These are phyloP conservation scores for Pandemis cinnamomeana DNA, from an alignment of 2,888 invertebrate genomes.

Conservation along the genomic window DNA sequence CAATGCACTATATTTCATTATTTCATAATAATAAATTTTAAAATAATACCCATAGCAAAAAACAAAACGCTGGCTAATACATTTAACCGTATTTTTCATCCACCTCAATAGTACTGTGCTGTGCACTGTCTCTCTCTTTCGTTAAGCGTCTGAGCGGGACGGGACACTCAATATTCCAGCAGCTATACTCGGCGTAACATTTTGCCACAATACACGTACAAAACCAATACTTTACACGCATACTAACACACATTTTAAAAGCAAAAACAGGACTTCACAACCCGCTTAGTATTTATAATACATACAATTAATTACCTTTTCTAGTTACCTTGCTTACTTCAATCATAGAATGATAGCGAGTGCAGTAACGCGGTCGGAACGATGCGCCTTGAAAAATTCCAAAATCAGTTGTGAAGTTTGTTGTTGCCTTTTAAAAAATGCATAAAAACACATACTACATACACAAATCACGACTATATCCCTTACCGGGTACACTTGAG, in stretches of 20 bases:
- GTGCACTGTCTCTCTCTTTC: too few species aligned
- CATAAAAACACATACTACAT: too few species aligned
- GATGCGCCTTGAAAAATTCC: neutral
- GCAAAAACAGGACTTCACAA: slow-evolving; percentile 13
- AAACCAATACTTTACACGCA: neutral
- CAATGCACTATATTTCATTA: too few species aligned
- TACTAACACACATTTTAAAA: neutral
- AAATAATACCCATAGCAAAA: too few species aligned
- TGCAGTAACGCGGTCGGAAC: neutral
- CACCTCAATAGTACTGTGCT: too few species aligned
- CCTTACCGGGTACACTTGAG: too few species aligned
- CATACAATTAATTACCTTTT: neutral
- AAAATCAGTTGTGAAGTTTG: neutral
- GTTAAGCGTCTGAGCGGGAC: neutral
- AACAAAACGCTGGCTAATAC: too few species aligned
- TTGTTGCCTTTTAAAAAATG: neutral
- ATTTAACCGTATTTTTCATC: too few species aligned
- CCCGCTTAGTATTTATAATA: neutral
- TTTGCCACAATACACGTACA: neutral
- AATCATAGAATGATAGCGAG: neutral
- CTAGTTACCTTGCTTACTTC: neutral
- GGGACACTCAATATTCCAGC: too few species aligned
- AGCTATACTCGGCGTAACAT: neutral
- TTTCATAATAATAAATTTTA: too few species aligned
- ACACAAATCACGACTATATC: too few species aligned